phyloP scores from a whole-genome alignment of 2,888 invertebrate genomes.

The Embidobia sp. region DNA sequence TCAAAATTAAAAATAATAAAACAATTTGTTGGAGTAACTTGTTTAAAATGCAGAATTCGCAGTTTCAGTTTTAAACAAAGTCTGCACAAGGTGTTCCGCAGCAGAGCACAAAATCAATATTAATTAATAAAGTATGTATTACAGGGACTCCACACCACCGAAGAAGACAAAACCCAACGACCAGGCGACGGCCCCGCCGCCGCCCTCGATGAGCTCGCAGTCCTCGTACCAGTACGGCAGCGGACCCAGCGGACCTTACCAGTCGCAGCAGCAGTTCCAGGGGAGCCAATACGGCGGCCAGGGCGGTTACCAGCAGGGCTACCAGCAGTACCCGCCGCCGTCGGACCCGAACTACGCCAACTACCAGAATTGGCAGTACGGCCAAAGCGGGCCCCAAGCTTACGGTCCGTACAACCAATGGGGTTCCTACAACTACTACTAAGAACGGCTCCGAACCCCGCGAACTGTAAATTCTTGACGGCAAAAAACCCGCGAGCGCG shows the following conservation, averaged over 20 bases:
- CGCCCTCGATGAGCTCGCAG: slow-evolving; percentile 77
- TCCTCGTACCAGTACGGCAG: slow-evolving; percentile 81
- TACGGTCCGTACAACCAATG: slow-evolving; percentile 81
- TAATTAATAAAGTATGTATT: too few species aligned
- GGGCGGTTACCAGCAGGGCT: slow-evolving; percentile 82
- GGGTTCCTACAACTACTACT: slow-evolving; percentile 81
- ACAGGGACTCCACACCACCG: slow-evolving; percentile 78
- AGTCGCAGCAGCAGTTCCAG: slow-evolving; percentile 79
- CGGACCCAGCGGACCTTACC: slow-evolving; percentile 79
- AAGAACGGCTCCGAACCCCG: too few species aligned
- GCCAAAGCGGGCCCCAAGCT: slow-evolving; percentile 80
- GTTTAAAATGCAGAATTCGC: too few species aligned
- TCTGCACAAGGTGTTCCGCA: too few species aligned
- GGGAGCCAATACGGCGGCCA: slow-evolving; percentile 83
- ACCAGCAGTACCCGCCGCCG: slow-evolving; percentile 80
- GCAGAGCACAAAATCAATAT: too few species aligned
- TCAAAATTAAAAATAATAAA: too few species aligned
- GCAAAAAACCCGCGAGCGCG: too few species aligned
- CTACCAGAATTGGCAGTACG: slow-evolving; percentile 80
- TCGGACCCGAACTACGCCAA: slow-evolving; percentile 80
- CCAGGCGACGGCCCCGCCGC: slow-evolving; percentile 75
- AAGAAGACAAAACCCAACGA: slow-evolving; percentile 77
- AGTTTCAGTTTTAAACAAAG: too few species aligned
- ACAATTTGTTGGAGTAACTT: too few species aligned
- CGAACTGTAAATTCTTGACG: slow-evolving; percentile 63